Percentiles rank a stretch among this genome's conserved stretches.
Conservation (phyloP, 2,113 vertebrate genomes). For the Sebastes fasciatus region DNA sequence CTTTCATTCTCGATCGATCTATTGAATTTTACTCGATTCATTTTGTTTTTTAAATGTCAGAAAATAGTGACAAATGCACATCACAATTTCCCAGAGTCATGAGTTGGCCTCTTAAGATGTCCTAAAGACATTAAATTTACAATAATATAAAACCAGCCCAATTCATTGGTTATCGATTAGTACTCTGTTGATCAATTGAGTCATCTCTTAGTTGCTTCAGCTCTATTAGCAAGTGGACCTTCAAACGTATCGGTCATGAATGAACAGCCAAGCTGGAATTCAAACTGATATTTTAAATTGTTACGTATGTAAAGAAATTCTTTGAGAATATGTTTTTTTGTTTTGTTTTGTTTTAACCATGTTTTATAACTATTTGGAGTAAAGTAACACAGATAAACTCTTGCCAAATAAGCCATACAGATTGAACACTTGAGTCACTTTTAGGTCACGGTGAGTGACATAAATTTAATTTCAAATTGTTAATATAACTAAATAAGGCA, state of each 20-base stretch:
- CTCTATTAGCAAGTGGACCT: conserved; percentile 1
- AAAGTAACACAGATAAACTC: background rate
- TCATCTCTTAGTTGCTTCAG: background rate
- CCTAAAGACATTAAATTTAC: background rate
- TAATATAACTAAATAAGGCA: background rate
- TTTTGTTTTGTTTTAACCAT: conserved; percentile 1
- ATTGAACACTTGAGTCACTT: conserved; percentile 17
- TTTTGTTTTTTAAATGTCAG: background rate
- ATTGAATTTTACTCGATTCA: background rate
- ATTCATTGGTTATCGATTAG: background rate
- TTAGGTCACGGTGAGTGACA: conserved; percentile 3
- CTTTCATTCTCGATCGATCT: background rate
- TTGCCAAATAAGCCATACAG: conserved; percentile 32
- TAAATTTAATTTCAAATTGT: background rate
- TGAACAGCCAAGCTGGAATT: background rate
- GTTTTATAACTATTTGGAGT: background rate
- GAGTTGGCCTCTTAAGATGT: background rate
- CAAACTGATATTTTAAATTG: background rate
- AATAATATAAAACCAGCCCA: background rate
- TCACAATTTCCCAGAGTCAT: background rate
- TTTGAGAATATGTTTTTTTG: background rate
- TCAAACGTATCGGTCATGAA: background rate
- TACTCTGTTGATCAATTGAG: background rate
- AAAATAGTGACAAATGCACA: background rate
- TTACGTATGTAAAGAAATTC: background rate